phyloP scores from a whole-genome alignment of 2,113 vertebrate species.

The Varanus komodoensis region DNA sequence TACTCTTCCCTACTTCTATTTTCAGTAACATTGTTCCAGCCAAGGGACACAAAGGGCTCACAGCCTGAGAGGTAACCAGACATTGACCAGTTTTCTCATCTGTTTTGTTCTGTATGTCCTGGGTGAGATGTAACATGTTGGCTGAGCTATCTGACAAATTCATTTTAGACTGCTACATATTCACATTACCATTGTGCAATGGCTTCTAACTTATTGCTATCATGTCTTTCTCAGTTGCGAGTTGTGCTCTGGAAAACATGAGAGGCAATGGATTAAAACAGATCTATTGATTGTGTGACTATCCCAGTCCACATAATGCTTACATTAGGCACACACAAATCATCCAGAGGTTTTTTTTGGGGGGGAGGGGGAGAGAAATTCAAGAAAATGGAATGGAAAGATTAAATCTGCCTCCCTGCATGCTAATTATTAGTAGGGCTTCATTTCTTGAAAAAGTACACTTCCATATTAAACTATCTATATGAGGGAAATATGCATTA shows the following conservation, averaged over 20 bases:
- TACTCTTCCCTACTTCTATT: neutral
- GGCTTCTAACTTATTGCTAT: neutral
- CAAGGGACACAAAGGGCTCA: neutral
- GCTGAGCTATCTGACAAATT: neutral
- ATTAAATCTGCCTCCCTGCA: conserved; percentile 54
- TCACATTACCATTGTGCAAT: neutral
- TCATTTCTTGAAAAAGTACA: neutral
- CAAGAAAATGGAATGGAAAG: conserved; percentile 47
- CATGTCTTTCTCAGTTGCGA: neutral
- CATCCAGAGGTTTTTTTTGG: conserved; percentile 29
- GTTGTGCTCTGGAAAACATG: neutral
- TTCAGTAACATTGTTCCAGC: neutral
- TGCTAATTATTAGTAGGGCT: conserved; percentile 60
- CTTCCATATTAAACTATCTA: conserved; percentile 58
- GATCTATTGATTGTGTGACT: conserved; percentile 56
- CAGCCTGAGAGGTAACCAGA: neutral
- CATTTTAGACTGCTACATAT: neutral
- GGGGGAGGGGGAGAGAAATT: conserved; percentile 57
- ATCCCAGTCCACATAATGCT: neutral
- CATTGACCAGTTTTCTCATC: neutral
- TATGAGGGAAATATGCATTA: conserved; percentile 48
- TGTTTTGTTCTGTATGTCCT: no score
- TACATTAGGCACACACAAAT: conserved; percentile 7
- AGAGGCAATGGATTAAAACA: conserved; percentile 48
- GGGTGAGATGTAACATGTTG: neutral